phyloP scores from a whole-genome alignment of 2,113 vertebrate species.

The Procavia capensis region DNA sequence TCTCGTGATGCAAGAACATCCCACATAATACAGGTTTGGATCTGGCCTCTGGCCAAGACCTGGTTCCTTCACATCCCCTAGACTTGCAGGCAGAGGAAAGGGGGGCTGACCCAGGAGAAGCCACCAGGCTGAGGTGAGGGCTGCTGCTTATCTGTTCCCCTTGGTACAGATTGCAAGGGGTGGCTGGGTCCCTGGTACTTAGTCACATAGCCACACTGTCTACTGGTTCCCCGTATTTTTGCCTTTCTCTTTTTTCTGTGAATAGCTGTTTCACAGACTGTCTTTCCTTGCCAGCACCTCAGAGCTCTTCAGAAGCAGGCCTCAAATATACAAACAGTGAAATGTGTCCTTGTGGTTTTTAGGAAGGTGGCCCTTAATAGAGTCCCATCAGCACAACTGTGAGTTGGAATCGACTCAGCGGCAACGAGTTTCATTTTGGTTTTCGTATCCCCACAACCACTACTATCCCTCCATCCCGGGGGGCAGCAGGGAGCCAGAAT shows the following conservation, averaged over 20 bases:
- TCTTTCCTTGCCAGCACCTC: neutral
- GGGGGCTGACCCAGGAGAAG: rapidly evolving
- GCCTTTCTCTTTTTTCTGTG: neutral
- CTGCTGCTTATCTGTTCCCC: rapidly evolving
- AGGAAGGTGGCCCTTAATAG: neutral
- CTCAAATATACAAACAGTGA: neutral
- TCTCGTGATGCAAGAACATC: neutral
- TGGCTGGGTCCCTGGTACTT: rapidly evolving
- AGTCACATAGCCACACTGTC: rapidly evolving
- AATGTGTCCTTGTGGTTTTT: neutral
- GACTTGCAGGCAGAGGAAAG: neutral
- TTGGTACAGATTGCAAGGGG: rapidly evolving
- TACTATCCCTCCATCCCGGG: neutral
- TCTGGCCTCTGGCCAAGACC: neutral
- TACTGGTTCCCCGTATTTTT: rapidly evolving
- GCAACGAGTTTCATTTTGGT: too few relatives aligned
- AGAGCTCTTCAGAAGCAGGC: neutral
- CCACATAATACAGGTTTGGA: neutral
- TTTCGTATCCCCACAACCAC: neutral
- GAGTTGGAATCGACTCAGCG: too few relatives aligned
- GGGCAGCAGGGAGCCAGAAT: neutral
- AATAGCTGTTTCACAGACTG: neutral
- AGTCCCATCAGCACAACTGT: neutral
- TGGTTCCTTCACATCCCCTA: neutral
- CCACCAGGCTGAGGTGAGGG: neutral